Conservation (phyloP, 2,797 vertebrate species). For the Naso thynnoides region DNA sequence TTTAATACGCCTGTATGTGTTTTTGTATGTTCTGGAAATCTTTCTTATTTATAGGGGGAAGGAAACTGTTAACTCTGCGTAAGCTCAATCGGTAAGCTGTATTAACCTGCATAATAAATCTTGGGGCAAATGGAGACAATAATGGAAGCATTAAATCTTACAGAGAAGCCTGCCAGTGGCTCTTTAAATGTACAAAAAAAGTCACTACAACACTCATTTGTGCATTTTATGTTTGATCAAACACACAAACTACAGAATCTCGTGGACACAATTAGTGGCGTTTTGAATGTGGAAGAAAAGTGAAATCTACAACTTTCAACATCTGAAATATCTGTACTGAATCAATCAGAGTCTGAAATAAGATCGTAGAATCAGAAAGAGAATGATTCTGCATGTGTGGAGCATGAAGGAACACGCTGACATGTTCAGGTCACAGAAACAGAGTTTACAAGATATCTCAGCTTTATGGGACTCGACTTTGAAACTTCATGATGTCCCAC, state of each 20-base stretch:
- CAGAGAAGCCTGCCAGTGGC: too few relatives aligned
- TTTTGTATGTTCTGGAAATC: background rate
- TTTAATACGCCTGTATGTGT: background rate
- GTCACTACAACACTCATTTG: background rate
- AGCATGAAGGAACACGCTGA: background rate
- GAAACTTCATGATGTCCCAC: slow-evolving; percentile 34
- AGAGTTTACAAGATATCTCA: slow-evolving; percentile 4
- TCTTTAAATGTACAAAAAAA: background rate
- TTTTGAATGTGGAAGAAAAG: background rate
- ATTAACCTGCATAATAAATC: too few relatives aligned
- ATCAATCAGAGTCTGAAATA: background rate
- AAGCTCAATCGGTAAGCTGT: background rate
- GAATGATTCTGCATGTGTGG: background rate
- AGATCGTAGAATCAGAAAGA: background rate
- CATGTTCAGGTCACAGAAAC: background rate
- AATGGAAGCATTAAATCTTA: too few relatives aligned
- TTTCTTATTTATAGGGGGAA: background rate
- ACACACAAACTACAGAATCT: background rate
- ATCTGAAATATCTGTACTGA: background rate
- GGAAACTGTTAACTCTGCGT: background rate
- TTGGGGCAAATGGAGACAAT: too few relatives aligned
- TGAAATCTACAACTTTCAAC: background rate
- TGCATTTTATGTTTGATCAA: background rate
- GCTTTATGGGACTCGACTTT: background rate
- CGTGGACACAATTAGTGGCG: background rate